Base-by-base conservation (phyloP, 2,888 invertebrate genomes). In the Drosophila quinaria region DNA sequence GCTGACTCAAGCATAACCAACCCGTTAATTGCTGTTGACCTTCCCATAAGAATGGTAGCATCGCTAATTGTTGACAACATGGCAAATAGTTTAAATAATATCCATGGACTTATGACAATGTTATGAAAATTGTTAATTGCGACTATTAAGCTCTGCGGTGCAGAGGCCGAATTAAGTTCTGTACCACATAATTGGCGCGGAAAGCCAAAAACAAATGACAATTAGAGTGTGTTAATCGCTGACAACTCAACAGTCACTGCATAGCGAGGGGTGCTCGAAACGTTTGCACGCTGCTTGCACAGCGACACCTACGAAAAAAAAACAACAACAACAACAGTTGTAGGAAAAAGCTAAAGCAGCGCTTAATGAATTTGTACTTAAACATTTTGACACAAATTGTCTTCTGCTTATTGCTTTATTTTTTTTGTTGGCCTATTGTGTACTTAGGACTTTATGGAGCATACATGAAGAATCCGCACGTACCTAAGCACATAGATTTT, bases 181-280 rank as follows among this genome's bases (percentile, higher is more conserved):
- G 56, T 56, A 31, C 47, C 55, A 52, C 59, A 55, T 49, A 66
- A 61, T 47, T 56, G 59, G 51, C 64, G 72, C 54, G 29, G 55
- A 55, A 29, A 66, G 55, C 47, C 61, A 56, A 74, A 80, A 87
- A 85, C 80, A 82, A 84, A 87, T 84, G 83, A 74, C 88, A 84
- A 84, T 78, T 85, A 82, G 83, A 84, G 82, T 84, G 88, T 84
- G 88, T 87, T 87, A 84, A 87, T 78, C 65, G 77, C 59, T 50
- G 81, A 59, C 70, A 54, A 69, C 25, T 49, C 13, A 39, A 42
- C 41, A 37, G 25, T 11, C 10, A 41, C 6, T 9, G 39, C 9
- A 6, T 15, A n/a, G n/a, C 59, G 59, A 63, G 61, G 72, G 67
- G 50, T 11, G 44, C 52, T 49, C 25, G 25, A 17, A 61, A 11